phyloP scores from a whole-genome alignment of 2,113 vertebrate species.

The Alligator sinensis region DNA sequence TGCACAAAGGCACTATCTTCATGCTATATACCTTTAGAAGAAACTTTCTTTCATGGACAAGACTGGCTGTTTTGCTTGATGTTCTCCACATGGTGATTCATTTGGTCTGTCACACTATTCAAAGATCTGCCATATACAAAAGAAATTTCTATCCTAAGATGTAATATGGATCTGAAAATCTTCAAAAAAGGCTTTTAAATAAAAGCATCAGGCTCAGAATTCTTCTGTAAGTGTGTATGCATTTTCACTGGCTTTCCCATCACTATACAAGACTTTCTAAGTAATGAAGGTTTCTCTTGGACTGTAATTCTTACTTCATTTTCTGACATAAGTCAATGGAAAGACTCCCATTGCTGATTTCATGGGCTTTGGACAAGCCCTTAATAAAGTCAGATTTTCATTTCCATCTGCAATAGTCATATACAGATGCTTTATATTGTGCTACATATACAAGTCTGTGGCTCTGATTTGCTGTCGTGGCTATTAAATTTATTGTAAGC shows the following conservation, averaged over 20 bases:
- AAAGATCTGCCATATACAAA: neutral
- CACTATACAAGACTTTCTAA: neutral
- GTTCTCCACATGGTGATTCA: neutral
- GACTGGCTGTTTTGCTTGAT: neutral
- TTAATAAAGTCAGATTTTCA: fast-evolving
- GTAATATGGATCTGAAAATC: neutral
- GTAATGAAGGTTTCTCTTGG: neutral
- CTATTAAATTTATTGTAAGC: too few relatives aligned
- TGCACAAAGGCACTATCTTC: neutral
- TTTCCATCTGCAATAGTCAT: neutral
- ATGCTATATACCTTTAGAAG: neutral
- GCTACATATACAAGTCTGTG: neutral
- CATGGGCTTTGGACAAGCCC: fast-evolving
- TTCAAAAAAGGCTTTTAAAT: neutral
- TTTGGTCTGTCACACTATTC: neutral
- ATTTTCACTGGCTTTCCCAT: neutral
- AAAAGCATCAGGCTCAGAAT: neutral
- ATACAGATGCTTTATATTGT: neutral
- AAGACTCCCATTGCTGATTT: neutral
- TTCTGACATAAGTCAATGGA: neutral
- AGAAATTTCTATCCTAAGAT: neutral
- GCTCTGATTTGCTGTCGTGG: neutral
- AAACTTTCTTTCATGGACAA: neutral
- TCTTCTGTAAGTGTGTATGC: neutral
- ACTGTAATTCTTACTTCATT: neutral